These are phyloP conservation scores for Channa maculata DNA, from an alignment of 2,113 vertebrate species.

Conservation along the genomic window DNA sequence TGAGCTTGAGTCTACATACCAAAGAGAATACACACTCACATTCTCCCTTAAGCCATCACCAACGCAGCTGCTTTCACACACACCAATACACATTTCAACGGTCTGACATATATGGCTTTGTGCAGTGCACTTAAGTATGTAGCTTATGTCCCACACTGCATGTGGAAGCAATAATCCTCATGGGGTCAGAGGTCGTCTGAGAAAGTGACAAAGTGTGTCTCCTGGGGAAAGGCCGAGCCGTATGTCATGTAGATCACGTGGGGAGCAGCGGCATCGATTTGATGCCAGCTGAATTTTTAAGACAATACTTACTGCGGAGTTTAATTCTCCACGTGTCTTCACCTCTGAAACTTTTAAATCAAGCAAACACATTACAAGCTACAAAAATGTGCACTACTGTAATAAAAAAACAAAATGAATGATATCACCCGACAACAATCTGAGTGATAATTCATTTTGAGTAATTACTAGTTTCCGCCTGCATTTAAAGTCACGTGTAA, in stretches of 20 bases:
- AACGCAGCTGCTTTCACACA: not conserved
- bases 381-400: no score
- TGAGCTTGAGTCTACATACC: conserved; percentile 68
- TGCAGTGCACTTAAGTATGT: conserved; percentile 8
- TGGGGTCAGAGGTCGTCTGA: conserved; percentile 39
- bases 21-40: conserved; percentile 10
- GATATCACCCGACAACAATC: no score
- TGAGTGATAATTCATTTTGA: no score
- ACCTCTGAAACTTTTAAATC: no score
- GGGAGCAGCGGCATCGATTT: conserved; percentile 4
- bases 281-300: conserved; percentile 9
- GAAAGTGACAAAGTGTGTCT: conserved; percentile 39
- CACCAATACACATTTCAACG: conserved; percentile 8
- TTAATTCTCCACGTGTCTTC: conserved; percentile 3
- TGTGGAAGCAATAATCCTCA: conserved; percentile 38
- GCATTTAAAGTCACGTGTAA: no score
- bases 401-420: no score
- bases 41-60: not conserved
- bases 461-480: no score
- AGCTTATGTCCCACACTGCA: conserved; percentile 9
- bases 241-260: conserved; percentile 5
- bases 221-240: not conserved
- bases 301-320: not conserved
- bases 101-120: conserved; percentile 16
- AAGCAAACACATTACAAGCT: no score